phyloP scores from a whole-genome alignment of 2,888 invertebrate genomes.

The Drosophila falleni region DNA sequence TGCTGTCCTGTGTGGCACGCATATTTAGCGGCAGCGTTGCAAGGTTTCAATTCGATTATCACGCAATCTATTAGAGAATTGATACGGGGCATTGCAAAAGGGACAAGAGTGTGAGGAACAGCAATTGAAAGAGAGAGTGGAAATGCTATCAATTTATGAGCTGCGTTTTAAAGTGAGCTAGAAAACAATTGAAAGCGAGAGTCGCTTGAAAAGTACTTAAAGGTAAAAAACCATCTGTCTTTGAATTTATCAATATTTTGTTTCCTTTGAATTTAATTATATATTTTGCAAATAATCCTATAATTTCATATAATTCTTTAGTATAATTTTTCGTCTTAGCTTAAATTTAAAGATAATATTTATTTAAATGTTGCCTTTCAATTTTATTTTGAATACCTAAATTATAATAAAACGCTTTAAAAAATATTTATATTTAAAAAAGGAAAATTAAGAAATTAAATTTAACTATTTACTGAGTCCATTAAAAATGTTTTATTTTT shows the following conservation, averaged over 20 bases:
- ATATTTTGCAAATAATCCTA: too few relatives aligned
- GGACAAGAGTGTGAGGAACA: too few relatives aligned
- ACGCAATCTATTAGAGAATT: constrained; percentile 35
- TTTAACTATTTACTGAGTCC: too few relatives aligned
- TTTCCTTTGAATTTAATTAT: neutral
- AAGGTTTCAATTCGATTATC: constrained; percentile 63
- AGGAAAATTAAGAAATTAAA: too few relatives aligned
- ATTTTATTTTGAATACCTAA: too few relatives aligned
- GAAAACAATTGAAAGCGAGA: constrained; percentile 13
- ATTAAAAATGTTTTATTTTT: too few relatives aligned
- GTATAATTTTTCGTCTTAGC: too few relatives aligned
- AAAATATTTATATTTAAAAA: too few relatives aligned
- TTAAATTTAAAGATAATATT: too few relatives aligned
- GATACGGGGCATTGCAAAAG: neutral
- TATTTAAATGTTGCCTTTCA: too few relatives aligned
- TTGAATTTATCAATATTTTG: neutral
- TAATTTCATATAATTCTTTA: too few relatives aligned
- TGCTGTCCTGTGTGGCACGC: constrained; percentile 12
- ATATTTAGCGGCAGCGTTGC: constrained; percentile 52
- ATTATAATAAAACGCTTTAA: too few relatives aligned
- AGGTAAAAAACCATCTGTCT: neutral
- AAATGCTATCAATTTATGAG: constrained; percentile 35
- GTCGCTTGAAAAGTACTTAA: neutral
- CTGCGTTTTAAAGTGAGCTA: constrained; percentile 12
- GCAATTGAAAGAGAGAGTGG: constrained; percentile 1